Evolutionary conservation across 35 echinoderm and acorn worm species (phyloP).

Genomic region (Heliocidaris tuberculata): DNA sequence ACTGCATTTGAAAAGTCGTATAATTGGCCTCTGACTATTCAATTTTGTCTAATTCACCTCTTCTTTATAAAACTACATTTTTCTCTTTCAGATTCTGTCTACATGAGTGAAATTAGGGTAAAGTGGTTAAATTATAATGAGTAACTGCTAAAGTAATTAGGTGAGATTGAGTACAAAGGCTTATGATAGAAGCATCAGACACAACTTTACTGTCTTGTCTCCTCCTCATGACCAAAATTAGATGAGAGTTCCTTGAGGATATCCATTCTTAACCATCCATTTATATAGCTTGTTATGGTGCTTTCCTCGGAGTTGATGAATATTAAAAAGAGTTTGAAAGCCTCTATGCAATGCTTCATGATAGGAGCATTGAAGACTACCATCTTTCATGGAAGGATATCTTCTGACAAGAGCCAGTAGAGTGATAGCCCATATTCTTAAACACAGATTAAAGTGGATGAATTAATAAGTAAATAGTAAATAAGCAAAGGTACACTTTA

Average conservation of each 20-base stretch:
- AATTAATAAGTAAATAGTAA: too few species aligned
- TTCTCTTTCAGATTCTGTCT: neutral
- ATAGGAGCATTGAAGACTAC: too few species aligned
- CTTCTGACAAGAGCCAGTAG: too few species aligned
- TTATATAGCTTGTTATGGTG: neutral
- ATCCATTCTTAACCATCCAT: neutral
- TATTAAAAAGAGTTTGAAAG: neutral
- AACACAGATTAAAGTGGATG: too few species aligned
- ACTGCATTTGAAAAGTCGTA: neutral
- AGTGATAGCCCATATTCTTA: too few species aligned
- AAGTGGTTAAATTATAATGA: neutral
- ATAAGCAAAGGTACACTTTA: too few species aligned
- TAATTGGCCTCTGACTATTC: neutral
- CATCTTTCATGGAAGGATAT: too few species aligned
- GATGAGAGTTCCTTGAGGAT: neutral
- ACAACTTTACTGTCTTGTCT: neutral
- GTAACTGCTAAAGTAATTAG: neutral
- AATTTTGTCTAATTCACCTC: neutral
- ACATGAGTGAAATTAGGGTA: neutral
- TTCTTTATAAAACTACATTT: too few species aligned
- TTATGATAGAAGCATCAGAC: neutral
- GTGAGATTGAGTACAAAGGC: neutral
- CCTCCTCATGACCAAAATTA: neutral
- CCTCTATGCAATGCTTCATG: too few species aligned
- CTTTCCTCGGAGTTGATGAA: neutral